phyloP scores from a whole-genome alignment of 2,888 invertebrate genomes.

The Crossocerus cetratus region DNA sequence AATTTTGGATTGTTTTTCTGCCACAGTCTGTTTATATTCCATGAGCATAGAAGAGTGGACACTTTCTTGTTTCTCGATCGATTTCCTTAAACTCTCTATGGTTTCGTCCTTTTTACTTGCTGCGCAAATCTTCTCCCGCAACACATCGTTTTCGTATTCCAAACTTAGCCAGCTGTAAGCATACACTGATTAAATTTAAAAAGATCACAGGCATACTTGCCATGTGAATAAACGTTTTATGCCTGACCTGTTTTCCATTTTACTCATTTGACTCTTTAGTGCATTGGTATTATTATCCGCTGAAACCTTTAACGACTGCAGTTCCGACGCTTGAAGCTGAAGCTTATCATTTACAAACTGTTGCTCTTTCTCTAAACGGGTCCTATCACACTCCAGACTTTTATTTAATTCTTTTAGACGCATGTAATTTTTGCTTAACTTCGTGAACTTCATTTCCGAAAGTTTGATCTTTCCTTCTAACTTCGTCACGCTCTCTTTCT shows the following conservation, averaged over 20 bases:
- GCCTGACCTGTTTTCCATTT: constrained; percentile 51
- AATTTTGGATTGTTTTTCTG: constrained; percentile 37
- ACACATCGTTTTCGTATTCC: constrained; percentile 48
- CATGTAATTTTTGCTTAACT: constrained; percentile 18
- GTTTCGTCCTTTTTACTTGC: constrained; percentile 38
- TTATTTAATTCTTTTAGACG: constrained; percentile 35
- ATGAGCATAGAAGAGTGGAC: constrained; percentile 15
- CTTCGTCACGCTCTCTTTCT: constrained; percentile 18
- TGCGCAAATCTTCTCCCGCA: constrained; percentile 35
- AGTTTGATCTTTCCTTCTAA: constrained; percentile 15
- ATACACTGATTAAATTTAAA: constrained; percentile 7
- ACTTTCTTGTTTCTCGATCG: constrained; percentile 36
- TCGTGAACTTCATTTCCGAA: constrained; percentile 15
- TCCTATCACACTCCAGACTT: constrained; percentile 28
- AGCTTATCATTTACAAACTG: constrained; percentile 23
- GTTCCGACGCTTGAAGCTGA: constrained; percentile 40
- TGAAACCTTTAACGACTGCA: constrained; percentile 1
- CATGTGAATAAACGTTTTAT: constrained; percentile 3
- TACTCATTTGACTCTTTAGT: constrained; percentile 37
- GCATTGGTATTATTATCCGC: constrained; percentile 13
- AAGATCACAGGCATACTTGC: neutral
- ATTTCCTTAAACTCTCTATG: constrained; percentile 38
- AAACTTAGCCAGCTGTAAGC: constrained; percentile 46
- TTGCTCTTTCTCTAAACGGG: constrained; percentile 23
- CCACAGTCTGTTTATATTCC: constrained; percentile 29